phyloP scores from a whole-genome alignment of 2,113 vertebrate genomes.

The Tragelaphus imberbis region DNA sequence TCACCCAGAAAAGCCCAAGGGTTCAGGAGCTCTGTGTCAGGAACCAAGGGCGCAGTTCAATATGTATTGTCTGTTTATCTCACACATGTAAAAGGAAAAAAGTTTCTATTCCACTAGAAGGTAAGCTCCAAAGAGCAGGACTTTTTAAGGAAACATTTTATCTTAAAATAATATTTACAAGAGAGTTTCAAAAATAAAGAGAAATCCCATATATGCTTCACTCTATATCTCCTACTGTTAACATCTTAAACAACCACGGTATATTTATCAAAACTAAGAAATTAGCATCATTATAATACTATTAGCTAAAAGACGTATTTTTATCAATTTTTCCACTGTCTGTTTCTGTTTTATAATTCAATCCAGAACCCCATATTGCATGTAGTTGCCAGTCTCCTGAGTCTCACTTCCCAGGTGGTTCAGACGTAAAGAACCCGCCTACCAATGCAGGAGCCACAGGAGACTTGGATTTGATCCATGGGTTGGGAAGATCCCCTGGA shows the following conservation, averaged over 20 bases:
- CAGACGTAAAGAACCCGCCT: background rate
- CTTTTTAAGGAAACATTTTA: background rate
- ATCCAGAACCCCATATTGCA: background rate
- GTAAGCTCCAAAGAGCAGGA: background rate
- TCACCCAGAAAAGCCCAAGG: background rate
- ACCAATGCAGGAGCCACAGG: background rate
- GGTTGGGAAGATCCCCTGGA: background rate
- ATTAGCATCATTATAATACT: background rate
- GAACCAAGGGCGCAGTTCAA: background rate
- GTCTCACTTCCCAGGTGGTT: background rate
- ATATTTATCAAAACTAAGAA: background rate
- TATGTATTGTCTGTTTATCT: background rate
- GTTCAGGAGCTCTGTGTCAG: background rate
- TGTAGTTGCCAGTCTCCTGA: background rate
- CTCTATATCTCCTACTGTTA: background rate
- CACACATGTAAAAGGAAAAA: background rate
- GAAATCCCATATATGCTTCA: background rate
- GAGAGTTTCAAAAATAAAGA: background rate
- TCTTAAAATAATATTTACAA: background rate
- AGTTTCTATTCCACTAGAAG: background rate
- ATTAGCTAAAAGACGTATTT: background rate
- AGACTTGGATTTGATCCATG: background rate
- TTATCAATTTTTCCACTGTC: background rate
- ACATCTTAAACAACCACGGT: background rate
- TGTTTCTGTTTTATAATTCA: background rate